Percentiles rank a stretch among this genome's conserved stretches.
phyloP scores from a whole-genome alignment of 2,113 vertebrate species.

The Uropsilus gracilis region DNA sequence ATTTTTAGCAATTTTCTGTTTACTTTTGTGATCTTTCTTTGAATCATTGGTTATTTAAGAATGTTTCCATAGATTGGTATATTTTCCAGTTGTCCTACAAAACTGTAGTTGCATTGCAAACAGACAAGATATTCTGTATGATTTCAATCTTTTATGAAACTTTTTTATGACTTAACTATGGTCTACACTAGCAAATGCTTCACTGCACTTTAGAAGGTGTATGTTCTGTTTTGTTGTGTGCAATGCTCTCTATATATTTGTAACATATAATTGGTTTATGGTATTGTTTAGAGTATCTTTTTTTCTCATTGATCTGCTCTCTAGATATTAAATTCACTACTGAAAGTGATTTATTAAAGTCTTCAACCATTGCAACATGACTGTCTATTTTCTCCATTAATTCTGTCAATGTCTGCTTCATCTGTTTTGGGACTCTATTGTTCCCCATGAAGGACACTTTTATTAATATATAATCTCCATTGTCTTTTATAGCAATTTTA shows the following conservation, averaged over 20 bases:
- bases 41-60: neutral
- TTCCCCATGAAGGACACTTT: neutral
- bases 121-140: neutral
- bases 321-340: neutral
- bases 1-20: neutral
- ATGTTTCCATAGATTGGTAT: neutral
- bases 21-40: neutral
- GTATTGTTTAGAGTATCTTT: neutral
- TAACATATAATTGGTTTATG: neutral
- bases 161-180: neutral
- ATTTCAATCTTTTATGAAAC: neutral
- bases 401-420: neutral
- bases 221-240: neutral
- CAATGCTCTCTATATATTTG: neutral
- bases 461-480: neutral
- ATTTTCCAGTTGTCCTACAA: constrained; percentile 5
- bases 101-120: neutral
- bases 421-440: neutral
- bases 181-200: neutral
- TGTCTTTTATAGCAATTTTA: neutral
- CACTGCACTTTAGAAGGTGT: neutral
- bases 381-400: neutral
- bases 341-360: neutral
- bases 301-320: neutral
- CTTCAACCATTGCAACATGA: neutral